Base-by-base conservation (phyloP, 2,888 invertebrate genomes). In the Lysandra coridon region DNA sequence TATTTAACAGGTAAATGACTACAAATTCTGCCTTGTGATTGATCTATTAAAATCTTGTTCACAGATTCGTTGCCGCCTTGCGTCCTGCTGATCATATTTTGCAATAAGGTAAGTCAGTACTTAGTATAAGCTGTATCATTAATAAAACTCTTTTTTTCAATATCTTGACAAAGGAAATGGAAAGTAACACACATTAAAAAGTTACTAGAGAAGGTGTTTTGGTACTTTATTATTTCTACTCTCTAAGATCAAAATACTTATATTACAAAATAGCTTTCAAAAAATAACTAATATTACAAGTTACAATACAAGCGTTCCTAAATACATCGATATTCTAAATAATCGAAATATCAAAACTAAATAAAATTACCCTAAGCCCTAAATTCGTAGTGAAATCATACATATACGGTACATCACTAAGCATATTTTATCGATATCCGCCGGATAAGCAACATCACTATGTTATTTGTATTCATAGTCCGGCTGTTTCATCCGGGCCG, bases 41-140 rank as follows among this genome's bases (percentile, higher is more conserved):
- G 88, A 89, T 83, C 86, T 85, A 85, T 85, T 85, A 86, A 87
- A 89, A 89, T 87, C 86, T 90, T 91, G 87, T 89, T 92, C 89
- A 83, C 92, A 93, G 93, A 88, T 92, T 90, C 90, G 88, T 89
- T 88, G 88, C 91, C 86, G 88, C 88, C 88, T 89, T 88, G 86
- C 87, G 87, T 87, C 86, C 84, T 86, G 83, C 80, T 89, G 89
- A 92, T 92, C 89, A 93, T 76, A 76, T 92, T 92, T 92, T 92
- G 91, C 87, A 90, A 89, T 79, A 90, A 91, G 92, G 93, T 92
- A 90, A 91, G 89, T 87, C 84, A 86, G 86, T 33, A 23, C 75
- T 60, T 44, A 64, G 62, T 64, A 64, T 44, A 44, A 40, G 10
- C 49, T 12, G 10, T 44, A 44, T 44, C 49, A 49, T 10, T 2